These are phyloP conservation scores for Tetramorium alpestre DNA, from an alignment of 1,140 invertebrate species.

Conservation along the genomic window DNA sequence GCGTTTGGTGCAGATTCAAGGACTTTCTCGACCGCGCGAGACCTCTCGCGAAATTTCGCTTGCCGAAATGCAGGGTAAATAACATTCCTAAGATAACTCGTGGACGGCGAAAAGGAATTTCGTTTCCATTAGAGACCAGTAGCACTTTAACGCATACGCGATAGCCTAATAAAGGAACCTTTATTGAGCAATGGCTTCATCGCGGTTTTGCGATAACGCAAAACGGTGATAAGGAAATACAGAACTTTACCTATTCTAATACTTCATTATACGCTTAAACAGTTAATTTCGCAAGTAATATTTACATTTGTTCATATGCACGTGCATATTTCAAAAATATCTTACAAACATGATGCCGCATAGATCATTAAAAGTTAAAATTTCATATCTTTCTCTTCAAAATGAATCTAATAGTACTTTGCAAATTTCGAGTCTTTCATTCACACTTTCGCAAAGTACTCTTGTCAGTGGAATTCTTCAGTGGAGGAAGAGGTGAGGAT, in stretches of 20 bases:
- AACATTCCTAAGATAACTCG: not conserved
- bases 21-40: conserved; percentile 33
- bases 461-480: not conserved
- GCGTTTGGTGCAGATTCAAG: conserved; percentile 53
- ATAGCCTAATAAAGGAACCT: not conserved
- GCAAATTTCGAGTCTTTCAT: not conserved
- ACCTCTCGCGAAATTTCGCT: conserved; percentile 31
- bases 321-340: not conserved
- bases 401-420: not conserved
- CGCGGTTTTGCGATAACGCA: not conserved
- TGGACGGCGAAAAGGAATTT: not conserved
- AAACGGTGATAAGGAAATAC: not conserved
- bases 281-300: not conserved
- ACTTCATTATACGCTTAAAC: not conserved
- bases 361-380: not conserved
- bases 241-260: not conserved
- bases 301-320: not conserved
- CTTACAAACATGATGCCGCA: not conserved
- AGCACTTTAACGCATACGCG: not conserved
- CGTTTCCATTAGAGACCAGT: not conserved
- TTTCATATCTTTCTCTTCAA: not conserved
- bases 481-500: not conserved
- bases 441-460: not conserved
- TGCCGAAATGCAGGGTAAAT: not conserved
- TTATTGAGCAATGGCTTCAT: not conserved